A percentile compares a stretch with the other conserved stretches of the same genome.
Conservation (phyloP, 1,140 invertebrate genomes). For the Cyclina sinensis region DNA sequence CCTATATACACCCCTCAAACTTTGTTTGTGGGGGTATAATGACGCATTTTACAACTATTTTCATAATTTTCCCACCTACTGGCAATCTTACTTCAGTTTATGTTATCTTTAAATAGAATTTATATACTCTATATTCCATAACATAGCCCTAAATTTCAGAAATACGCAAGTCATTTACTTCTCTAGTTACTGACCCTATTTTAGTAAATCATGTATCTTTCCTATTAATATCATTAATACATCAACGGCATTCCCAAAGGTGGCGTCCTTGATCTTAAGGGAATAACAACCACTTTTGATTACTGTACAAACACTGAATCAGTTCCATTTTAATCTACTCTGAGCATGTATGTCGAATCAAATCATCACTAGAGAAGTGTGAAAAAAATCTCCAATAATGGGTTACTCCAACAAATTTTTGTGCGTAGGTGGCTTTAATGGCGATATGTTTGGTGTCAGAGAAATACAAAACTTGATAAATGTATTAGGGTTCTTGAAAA, state of each 20-base stretch:
- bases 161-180: neutral
- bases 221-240: neutral
- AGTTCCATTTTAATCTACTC: slow-evolving; percentile 19
- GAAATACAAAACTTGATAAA: slow-evolving; percentile 6
- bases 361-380: neutral
- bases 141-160: too few relatives aligned
- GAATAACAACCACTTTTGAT: slow-evolving; percentile 2
- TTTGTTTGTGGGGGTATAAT: too few relatives aligned
- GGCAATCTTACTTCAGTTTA: too few relatives aligned
- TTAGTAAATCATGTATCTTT: neutral
- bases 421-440: neutral
- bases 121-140: too few relatives aligned
- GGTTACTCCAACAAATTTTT: neutral
- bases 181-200: neutral
- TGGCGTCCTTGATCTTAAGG: neutral
- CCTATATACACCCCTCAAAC: too few relatives aligned
- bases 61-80: too few relatives aligned
- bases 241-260: slow-evolving; percentile 4
- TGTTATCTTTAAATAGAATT: too few relatives aligned
- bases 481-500: neutral
- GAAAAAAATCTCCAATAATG: slow-evolving; percentile 36
- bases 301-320: neutral
- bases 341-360: slow-evolving; percentile 5
- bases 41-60: too few relatives aligned
- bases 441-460: neutral